Evolutionary conservation across 2,888 invertebrate species (phyloP), one percentile per base, ranked within the genome.

Genomic region (Cloeon dipterum): DNA sequence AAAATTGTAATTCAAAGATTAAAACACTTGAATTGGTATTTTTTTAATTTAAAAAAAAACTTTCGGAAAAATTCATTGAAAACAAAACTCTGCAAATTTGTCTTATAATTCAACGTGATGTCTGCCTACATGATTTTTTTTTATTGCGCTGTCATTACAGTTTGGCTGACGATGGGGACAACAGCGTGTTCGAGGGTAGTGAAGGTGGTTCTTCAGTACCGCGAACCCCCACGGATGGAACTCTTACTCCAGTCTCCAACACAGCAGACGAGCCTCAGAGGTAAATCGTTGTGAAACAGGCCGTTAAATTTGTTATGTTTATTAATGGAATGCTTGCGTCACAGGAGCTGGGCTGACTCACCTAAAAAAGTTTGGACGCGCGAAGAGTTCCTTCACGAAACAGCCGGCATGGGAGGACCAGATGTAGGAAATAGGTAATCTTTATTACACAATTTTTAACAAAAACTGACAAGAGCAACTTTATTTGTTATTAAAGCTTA

Each of bases 311-410:
- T n/a, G n/a, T n/a, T n/a, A n/a, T n/a, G n/a, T n/a, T n/a, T n/a
- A n/a, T n/a, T n/a, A n/a, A n/a, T n/a, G n/a, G n/a, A n/a, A 7
- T 29, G 10, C n/a, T 5, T 14, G 29, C 29, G 16, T n/a, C 13
- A 7, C 7, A 29, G 29, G 29, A 29, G 29, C 16, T 29, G 29
- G 29, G 16, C 7, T 29, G 29, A 29, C 3, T 52, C 54, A 32
- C 57, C 58, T 39, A 58, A 66, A 41, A 65, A 66, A 49, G 66
- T 73, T 37, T 77, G 74, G 66, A 74, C 74, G 2, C 61, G 81
- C 14, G 78, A 79, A 50, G 71, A 77, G 52, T 77, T 71, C 55
- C 61, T 78, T 34, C 77, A 77, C 52, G 70, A 71, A 44, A 68
- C 68, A 23, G 70, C 74, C 8, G 74, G 72, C 23, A 74, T 70